Evolutionary conservation across 2,797 vertebrate species (phyloP).

Genomic region (Enteromius paludinosus): DNA sequence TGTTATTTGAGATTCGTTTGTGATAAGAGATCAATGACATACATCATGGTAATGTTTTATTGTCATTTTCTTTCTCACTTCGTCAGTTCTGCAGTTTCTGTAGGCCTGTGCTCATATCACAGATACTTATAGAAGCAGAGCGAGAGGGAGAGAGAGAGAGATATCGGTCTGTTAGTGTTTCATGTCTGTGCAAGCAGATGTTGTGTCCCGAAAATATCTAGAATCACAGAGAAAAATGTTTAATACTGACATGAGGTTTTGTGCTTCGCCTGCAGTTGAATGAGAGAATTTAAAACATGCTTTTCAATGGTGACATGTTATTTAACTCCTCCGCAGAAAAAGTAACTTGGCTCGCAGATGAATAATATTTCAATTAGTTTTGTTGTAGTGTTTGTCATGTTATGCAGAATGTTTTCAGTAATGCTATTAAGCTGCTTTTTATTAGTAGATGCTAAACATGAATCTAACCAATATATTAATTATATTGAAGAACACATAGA

Average conservation of each 20-base stretch:
- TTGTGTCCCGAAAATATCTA: constrained; percentile 8
- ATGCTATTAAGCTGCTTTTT: background rate
- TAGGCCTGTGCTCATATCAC: background rate
- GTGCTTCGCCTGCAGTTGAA: background rate
- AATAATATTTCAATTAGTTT: background rate
- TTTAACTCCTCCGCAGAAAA: background rate
- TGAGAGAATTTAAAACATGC: background rate
- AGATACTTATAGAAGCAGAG: background rate
- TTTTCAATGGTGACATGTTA: background rate
- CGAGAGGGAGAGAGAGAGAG: background rate
- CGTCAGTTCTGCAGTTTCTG: background rate
- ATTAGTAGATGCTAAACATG: background rate
- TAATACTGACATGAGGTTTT: background rate
- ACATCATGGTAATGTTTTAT: background rate
- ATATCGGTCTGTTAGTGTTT: constrained; percentile 2
- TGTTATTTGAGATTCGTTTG: background rate
- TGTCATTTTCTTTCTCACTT: background rate
- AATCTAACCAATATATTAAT: background rate
- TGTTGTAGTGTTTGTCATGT: background rate
- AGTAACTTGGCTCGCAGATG: too few species aligned
- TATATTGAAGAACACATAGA: background rate
- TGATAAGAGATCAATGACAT: background rate
- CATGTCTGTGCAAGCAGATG: constrained; percentile 34
- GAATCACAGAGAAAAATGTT: background rate
- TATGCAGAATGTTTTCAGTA: background rate